Percentiles rank a stretch among this genome's conserved stretches.
These are phyloP conservation scores for Cantharis rufa DNA, from an alignment of 2,888 invertebrate species.

Conservation along the genomic window DNA sequence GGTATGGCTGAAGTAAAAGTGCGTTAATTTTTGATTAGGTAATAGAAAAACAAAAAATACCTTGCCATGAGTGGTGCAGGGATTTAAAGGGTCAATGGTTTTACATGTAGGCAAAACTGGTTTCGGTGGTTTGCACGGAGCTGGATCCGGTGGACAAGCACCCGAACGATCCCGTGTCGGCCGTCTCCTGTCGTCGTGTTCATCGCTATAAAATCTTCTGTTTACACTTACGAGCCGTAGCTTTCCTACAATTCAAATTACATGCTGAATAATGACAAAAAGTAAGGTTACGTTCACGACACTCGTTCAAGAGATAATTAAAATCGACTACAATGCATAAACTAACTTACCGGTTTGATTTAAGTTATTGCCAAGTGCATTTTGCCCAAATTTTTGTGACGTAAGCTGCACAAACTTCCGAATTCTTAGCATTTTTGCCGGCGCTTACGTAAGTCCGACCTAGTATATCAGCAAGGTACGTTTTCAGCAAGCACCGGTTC, in stretches of 20 bases:
- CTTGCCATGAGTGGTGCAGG: background rate
- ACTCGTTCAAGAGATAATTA: background rate
- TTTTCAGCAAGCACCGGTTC: background rate
- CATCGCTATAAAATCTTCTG: slow-evolving; percentile 33
- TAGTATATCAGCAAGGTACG: background rate
- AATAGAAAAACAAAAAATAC: background rate
- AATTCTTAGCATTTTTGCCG: slow-evolving; percentile 38
- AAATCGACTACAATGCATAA: background rate
- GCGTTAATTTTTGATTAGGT: background rate
- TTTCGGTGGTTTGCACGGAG: slow-evolving; percentile 26
- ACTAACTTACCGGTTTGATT: slow-evolving; percentile 25
- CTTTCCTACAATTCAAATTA: slow-evolving; percentile 16
- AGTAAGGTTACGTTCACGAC: background rate
- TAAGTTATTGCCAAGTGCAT: slow-evolving; percentile 12
- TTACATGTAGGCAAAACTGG: background rate
- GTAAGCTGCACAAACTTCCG: slow-evolving; percentile 28
- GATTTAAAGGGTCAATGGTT: background rate
- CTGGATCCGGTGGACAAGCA: slow-evolving; percentile 25
- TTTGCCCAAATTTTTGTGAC: slow-evolving; percentile 25
- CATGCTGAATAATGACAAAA: background rate
- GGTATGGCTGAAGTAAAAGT: slow-evolving; percentile 30
- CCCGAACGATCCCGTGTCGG: slow-evolving; percentile 7
- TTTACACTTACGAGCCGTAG: slow-evolving; percentile 13
- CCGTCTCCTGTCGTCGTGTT: slow-evolving; percentile 6
- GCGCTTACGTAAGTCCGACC: slow-evolving; percentile 34